These are phyloP conservation scores for Gallinago jamesoni DNA, from an alignment of 2,113 vertebrate species.

Conservation along the genomic window DNA sequence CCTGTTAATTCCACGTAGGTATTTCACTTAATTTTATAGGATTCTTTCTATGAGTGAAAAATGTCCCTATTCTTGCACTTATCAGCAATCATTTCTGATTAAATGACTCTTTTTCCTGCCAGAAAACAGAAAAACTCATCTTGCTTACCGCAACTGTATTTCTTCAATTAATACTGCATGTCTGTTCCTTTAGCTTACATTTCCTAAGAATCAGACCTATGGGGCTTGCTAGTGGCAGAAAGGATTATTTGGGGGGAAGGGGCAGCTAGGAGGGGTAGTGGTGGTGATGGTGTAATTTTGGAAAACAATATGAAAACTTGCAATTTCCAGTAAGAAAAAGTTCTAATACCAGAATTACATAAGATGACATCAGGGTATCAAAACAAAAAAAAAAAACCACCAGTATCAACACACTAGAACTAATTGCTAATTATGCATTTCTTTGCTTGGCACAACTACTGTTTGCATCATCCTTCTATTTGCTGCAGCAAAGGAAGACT, in stretches of 20 bases:
- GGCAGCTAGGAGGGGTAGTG: no score
- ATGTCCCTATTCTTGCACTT: not conserved
- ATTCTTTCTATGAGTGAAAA: not conserved
- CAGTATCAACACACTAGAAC: not conserved
- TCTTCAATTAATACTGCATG: not conserved
- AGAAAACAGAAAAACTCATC: not conserved
- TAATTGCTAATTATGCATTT: not conserved
- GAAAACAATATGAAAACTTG: not conserved
- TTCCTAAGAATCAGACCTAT: not conserved
- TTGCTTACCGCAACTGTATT: not conserved
- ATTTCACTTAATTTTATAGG: not conserved
- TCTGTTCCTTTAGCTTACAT: not conserved
- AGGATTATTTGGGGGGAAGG: accelerated
- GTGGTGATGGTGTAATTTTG: not conserved
- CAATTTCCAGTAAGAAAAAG: not conserved
- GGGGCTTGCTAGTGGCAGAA: not conserved
- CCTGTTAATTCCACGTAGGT: not conserved
- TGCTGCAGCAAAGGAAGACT: not conserved
- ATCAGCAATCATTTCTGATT: not conserved
- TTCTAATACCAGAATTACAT: not conserved
- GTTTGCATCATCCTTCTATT: not conserved
- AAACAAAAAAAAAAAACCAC: not conserved
- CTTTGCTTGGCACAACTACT: not conserved
- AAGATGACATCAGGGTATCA: not conserved
- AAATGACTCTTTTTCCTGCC: not conserved